Evolutionary conservation across 2,113 vertebrate genomes (phyloP).

Genomic region (Agapornis roseicollis): DNA sequence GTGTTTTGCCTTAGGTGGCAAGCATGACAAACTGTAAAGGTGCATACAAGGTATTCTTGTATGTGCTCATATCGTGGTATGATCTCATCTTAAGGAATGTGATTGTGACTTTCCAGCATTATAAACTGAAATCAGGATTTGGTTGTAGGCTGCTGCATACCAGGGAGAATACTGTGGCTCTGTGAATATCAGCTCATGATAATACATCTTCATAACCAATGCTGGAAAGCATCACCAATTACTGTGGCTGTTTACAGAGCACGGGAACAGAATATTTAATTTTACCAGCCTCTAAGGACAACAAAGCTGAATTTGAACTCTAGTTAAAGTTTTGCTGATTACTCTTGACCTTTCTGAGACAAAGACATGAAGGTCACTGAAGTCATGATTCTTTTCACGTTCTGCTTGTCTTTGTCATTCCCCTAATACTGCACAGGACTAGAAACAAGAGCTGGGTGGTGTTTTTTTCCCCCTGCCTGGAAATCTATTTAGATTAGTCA

Average conservation of each 20-base stretch:
- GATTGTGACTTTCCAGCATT: background rate
- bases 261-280: conserved; percentile 53
- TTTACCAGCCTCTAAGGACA: conserved; percentile 30
- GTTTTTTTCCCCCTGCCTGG: conserved; percentile 41
- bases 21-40: background rate
- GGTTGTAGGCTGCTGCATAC: background rate
- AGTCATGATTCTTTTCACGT: conserved; percentile 62
- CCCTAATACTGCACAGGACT: conserved; percentile 52
- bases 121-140: background rate
- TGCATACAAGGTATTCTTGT: background rate
- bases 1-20: background rate
- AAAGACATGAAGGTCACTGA: conserved; percentile 60
- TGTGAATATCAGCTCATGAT: background rate
- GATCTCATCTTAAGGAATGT: conserved; percentile 18
- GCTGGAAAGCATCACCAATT: conserved; percentile 34
- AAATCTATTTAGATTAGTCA: conserved; percentile 74
- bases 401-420: conserved; percentile 61
- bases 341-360: conserved; percentile 56
- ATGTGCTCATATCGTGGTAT: background rate
- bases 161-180: background rate
- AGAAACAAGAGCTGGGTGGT: conserved; percentile 53
- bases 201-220: background rate
- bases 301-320: conserved; percentile 56
- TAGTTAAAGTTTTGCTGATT: conserved; percentile 74
- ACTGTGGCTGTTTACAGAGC: conserved; percentile 22